phyloP scores from a whole-genome alignment of 2,113 vertebrate species.

The Oceanodroma tethys region DNA sequence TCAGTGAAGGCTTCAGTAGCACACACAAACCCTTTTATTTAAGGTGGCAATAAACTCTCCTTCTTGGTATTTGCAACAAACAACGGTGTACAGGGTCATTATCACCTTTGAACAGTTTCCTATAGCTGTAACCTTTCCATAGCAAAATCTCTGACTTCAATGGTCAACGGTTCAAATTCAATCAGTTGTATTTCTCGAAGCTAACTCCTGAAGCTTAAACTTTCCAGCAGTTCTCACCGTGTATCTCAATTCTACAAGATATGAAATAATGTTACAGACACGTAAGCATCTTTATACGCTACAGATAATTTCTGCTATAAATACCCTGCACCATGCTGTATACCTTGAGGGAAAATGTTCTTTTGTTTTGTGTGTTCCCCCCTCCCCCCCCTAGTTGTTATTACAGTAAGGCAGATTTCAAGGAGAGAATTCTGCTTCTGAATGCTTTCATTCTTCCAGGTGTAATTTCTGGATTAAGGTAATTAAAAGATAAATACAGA shows the following conservation, averaged over 20 bases:
- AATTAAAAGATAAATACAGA: constrained; percentile 15
- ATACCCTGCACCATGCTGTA: not conserved
- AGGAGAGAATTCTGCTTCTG: not conserved
- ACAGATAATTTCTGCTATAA: not conserved
- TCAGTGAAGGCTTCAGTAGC: not conserved
- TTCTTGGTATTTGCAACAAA: not conserved
- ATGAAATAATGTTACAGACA: not conserved
- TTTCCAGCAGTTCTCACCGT: not conserved
- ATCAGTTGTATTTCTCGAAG: not conserved
- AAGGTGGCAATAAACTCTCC: not conserved
- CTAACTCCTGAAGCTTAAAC: not conserved
- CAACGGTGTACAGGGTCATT: not conserved
- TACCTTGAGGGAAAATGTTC: not conserved
- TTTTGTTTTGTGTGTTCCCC: not conserved
- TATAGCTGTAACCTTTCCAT: not conserved
- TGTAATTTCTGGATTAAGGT: not conserved
- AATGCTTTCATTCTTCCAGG: not conserved
- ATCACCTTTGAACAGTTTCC: not conserved
- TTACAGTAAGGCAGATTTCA: not conserved
- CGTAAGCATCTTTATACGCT: accelerated
- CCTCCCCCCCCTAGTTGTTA: not conserved
- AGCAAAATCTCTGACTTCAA: not conserved
- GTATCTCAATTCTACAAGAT: not conserved
- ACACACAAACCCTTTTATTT: not conserved
- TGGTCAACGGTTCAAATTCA: not conserved